Percentiles rank a stretch among this genome's conserved stretches.
Evolutionary conservation across 2,888 invertebrate genomes (phyloP).

Genomic region (Paralinhomoeus sp.): DNA sequence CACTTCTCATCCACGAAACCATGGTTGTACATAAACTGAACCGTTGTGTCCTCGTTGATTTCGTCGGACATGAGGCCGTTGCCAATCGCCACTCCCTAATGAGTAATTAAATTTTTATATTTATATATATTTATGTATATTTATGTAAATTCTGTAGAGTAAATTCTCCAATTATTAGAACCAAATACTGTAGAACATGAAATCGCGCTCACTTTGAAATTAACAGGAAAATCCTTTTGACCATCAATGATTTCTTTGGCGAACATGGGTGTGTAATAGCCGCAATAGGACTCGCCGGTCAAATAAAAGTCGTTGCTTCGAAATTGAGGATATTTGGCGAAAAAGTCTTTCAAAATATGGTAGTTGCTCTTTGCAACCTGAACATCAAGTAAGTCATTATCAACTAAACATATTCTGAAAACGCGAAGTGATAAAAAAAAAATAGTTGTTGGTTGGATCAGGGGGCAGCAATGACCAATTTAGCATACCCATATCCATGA

Average conservation of each 20-base stretch:
- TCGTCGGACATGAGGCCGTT: slow-evolving; percentile 6
- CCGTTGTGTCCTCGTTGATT: slow-evolving; percentile 12
- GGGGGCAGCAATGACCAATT: too few relatives aligned
- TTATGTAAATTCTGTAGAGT: too few relatives aligned
- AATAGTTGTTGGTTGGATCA: too few relatives aligned
- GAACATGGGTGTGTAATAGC: slow-evolving; percentile 28
- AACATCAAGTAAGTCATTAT: too few relatives aligned
- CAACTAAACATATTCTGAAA: too few relatives aligned
- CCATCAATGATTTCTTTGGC: slow-evolving; percentile 8
- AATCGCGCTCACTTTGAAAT: neutral
- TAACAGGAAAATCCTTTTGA: neutral
- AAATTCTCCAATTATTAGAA: too few relatives aligned
- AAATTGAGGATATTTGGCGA: slow-evolving; percentile 27
- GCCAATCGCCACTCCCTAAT: slow-evolving; percentile 7
- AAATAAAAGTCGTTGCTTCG: slow-evolving; percentile 26
- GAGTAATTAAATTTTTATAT: too few relatives aligned
- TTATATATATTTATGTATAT: too few relatives aligned
- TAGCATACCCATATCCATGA: too few relatives aligned
- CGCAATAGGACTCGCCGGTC: slow-evolving; percentile 29
- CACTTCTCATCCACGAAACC: slow-evolving; percentile 9
- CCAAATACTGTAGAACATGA: too few relatives aligned
- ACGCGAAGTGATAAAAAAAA: too few relatives aligned
- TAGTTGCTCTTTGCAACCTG: slow-evolving; percentile 28
- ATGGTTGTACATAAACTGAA: slow-evolving; percentile 16
- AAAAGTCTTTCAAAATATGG: slow-evolving; percentile 27